Evolutionary conservation across 2,888 invertebrate genomes (phyloP), one percentile per base, ranked within the genome.

Genomic region (Caenorhabditis zanzibari): DNA sequence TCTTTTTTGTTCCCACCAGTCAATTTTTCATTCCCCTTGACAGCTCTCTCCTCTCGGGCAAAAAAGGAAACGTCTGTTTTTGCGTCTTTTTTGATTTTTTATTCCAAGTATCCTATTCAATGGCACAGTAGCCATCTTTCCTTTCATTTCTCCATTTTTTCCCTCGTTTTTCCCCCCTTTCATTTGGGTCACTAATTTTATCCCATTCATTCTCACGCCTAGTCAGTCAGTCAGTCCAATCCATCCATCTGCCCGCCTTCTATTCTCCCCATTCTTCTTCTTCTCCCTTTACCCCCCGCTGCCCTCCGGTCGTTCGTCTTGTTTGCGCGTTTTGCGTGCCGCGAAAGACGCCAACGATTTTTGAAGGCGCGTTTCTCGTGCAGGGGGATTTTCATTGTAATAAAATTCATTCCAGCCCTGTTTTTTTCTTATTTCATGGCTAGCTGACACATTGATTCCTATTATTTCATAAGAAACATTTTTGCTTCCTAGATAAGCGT

Each of bases 151-250:
- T 63, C 71, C 56, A 56, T 24, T 69, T 56, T 54, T 12, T 24
- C 24, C 28, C 54, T 38, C 14, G 56, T 68, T 28, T 12, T 32
- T 59, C 52, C 52, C 26, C 49, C 38, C 49, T 28, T 26, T 32
- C 49, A 63, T 74, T 74, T 63, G 35, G 22, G 38, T 64, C 73
- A 59, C 76, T 68, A 76, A 68, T 76, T 68, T 68, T 58, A 59
- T 76, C 59, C 76, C 66, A 66, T 66, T 68, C 68, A 56, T 68
- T 76, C 76, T 76, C 68, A 75, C 75, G 75, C 66, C 68, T 61
- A n/a, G 68, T 38, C 32, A 66, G 49, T 38, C 32, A 66, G 49
- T 52, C 19, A 66, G 49, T 22, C 47, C 47, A 19, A 14, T 22
- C 49, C 32, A 32, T 64, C 52, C 66, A 52, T 35, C 66, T 44